Evolutionary conservation across 2,888 invertebrate genomes (phyloP).

Genomic region (Oligia strigilis): DNA sequence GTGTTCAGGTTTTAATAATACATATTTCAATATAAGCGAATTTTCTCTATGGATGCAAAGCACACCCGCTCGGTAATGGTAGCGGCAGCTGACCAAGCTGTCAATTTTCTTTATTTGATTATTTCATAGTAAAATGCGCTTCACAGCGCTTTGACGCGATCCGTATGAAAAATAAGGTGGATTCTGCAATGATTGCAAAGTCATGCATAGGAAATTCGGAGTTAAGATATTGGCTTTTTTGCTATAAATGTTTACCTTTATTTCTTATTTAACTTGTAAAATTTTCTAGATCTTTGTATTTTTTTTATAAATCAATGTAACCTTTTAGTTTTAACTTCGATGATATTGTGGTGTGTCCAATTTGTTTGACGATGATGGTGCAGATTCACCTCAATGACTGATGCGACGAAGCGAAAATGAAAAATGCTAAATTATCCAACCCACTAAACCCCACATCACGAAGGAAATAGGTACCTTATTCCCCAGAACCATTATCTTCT

Average conservation of each 20-base stretch:
- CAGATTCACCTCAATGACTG: neutral
- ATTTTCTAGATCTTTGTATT: neutral
- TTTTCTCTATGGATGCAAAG: neutral
- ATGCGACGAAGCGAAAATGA: constrained; percentile 1
- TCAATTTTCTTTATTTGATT: constrained; percentile 10
- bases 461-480: constrained; percentile 8
- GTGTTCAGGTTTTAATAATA: neutral
- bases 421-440: constrained; percentile 6
- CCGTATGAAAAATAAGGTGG: neutral
- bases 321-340: neutral
- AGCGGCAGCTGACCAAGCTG: constrained; percentile 14
- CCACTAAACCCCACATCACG: neutral
- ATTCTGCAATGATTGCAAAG: neutral
- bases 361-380: neutral
- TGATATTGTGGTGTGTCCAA: neutral
- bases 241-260: neutral
- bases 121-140: neutral
- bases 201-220: neutral
- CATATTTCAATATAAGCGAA: constrained; percentile 1
- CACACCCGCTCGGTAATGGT: neutral
- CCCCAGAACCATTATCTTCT: constrained; percentile 30
- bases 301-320: neutral
- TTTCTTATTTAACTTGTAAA: too few relatives aligned
- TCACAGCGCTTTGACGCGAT: neutral
- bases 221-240: neutral